Evolutionary conservation across 2,888 invertebrate species (phyloP).

Genomic region (Pediacus dermestoides): DNA sequence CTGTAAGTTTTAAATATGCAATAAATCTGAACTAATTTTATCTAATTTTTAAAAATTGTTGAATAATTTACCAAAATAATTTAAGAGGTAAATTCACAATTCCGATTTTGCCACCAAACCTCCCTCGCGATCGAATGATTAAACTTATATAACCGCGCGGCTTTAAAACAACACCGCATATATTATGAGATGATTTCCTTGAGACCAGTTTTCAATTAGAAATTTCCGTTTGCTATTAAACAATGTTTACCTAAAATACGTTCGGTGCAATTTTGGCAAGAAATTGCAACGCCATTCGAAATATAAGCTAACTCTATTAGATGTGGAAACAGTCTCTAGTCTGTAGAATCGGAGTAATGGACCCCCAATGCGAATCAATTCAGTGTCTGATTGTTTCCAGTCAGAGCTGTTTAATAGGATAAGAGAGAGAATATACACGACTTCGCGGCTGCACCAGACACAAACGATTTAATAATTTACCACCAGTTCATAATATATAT

Average conservation of each 20-base stretch:
- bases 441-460: slow-evolving; percentile 44
- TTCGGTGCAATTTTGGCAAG: slow-evolving; percentile 35
- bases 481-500: slow-evolving; percentile 35
- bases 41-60: no score
- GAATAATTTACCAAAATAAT: no score
- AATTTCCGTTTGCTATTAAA: slow-evolving; percentile 29
- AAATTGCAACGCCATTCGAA: slow-evolving; percentile 32
- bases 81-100: no score
- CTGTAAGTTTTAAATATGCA: no score
- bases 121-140: no score
- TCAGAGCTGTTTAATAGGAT: slow-evolving; percentile 49
- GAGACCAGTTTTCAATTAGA: slow-evolving; percentile 28
- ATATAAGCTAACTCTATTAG: slow-evolving; percentile 29
- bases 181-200: no score
- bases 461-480: slow-evolving; percentile 45
- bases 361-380: slow-evolving; percentile 52
- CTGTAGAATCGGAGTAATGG: slow-evolving; percentile 47
- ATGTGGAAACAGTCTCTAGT: slow-evolving; percentile 34
- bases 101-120: no score
- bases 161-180: no score
- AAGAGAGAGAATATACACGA: slow-evolving; percentile 28
- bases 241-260: slow-evolving; percentile 39
- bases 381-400: slow-evolving; percentile 51
- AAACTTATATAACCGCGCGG: no score
- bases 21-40: no score